Base-by-base conservation (phyloP, 2,113 vertebrate species). In the Garra rufa region DNA sequence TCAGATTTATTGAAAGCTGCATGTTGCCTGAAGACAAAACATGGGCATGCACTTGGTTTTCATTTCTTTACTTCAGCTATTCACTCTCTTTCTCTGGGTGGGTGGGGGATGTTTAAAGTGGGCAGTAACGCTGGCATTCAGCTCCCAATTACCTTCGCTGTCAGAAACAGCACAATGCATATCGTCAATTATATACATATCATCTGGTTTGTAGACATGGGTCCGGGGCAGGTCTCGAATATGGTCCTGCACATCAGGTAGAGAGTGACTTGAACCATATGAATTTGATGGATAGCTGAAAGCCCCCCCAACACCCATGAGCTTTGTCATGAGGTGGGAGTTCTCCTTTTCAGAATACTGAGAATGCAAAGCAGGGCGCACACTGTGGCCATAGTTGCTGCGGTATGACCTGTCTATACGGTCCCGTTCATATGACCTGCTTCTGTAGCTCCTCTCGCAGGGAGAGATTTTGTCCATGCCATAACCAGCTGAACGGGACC, bases 151-250 rank as follows among this genome's bases (percentile, higher is more conserved):
- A 99, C 98, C 98, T 99, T 99, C 98, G 0, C 98, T 99, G 96
- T 99, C 98, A 63, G 98, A 99, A 91, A 99, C 97, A 94, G 99
- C 98, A 85, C 97, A 99, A 94, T 99, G 97, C 92, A 98, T 94
- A 94, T 99, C 98, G 61, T 99, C 98, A 95, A 98, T 95, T 92
- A 97, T 94, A 95, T 99, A 99, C 90, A 95, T 96, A 93, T 99
- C 97, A 86, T 99, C 98, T 67, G 96, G 96, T 94, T 98, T 97
- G 95, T 99, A 98, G 57, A 96, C 92, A 88, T 97, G 96, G 85
- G 96, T 97, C 94, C 97, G 95, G 21, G 97, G 96, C 91, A 97
- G 95, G 15, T 98, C 97, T 94, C 95, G 96, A 90, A 96, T 95
- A 89, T 98, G 96, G 91, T 99, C 97, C 93, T 99, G 98, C 88